phyloP scores from a whole-genome alignment of 2,113 vertebrate species.

The Aegypius monachus region DNA sequence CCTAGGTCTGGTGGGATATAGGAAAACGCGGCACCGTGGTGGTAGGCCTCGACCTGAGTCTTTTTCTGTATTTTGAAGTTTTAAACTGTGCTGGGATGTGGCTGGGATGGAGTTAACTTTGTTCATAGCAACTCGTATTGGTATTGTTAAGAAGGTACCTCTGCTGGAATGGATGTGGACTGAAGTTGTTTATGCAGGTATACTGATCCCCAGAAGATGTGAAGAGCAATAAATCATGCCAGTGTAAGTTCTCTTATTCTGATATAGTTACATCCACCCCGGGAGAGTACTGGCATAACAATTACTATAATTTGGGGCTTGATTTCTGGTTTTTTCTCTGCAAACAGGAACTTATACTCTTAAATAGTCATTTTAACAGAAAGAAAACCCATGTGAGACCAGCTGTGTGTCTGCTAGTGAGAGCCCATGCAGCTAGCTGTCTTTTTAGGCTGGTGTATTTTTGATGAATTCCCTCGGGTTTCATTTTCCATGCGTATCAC shows the following conservation, averaged over 20 bases:
- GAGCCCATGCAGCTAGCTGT: not conserved
- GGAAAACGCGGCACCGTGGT: not conserved
- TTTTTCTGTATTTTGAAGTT: not conserved
- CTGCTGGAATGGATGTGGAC: not conserved
- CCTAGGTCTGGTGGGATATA: not conserved
- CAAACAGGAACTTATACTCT: not conserved
- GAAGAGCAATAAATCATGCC: slow-evolving; percentile 24
- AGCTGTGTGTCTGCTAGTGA: not conserved
- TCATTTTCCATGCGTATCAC: not conserved
- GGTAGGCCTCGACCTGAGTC: not conserved
- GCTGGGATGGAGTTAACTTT: not conserved
- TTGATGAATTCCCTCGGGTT: slow-evolving; percentile 31
- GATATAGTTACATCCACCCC: not conserved
- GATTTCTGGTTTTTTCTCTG: not conserved
- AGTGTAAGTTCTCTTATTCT: not conserved
- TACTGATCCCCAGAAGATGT: not conserved
- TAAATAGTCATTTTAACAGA: slow-evolving; percentile 4
- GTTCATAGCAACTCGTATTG: not conserved
- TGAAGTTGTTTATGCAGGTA: slow-evolving; percentile 13
- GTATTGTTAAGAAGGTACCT: not conserved
- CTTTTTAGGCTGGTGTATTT: not conserved
- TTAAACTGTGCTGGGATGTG: not conserved
- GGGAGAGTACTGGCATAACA: not conserved
- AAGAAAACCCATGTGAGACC: not conserved
- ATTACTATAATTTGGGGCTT: not conserved